Evolutionary conservation across 2,888 invertebrate genomes (phyloP), one percentile per base, ranked within the genome.

Genomic region (Aspidapion aeneum): DNA sequence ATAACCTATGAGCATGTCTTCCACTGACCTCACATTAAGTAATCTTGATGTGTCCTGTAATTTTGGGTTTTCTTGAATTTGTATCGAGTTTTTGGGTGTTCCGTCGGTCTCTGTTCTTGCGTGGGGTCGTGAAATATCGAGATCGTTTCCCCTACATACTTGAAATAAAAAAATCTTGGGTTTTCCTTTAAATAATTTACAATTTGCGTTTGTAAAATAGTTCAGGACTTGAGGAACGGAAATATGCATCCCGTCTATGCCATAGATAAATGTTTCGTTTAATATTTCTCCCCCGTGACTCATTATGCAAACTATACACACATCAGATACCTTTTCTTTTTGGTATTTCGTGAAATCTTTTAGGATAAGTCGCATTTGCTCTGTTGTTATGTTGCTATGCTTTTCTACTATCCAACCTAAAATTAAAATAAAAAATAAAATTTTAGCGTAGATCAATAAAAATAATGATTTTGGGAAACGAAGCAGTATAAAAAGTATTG

Each of bases 141-240:
- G 72, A 12, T 68, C 64, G 18, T 68, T 62, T 12, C 82, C 82
- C 54, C 82, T 74, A 78, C 90, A 90, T 62, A 85, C 84, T 74
- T 90, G 90, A 74, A 89, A 89, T 64, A 90, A 82, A 71, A 90
- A 85, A 60, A 90, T 84, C 80, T 90, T 90, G 17, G 90, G 90
- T 72, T 87, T 85, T 55, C 83, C 80, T 21, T 78, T 73, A 65
- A 89, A 82, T 60, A 78, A 75, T 1, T 81, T 80, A 74, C 88
- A 86, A 64, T 80, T 80, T 49, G 76, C 72, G 74, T 87, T 86
- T 71, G 82, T 84, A 77, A 90, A 90, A 12, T 66, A 61, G 51
- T 82, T 79, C 62, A 87, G 79, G 71, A 90, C 83, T 59, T 82
- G 77, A 20, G 78, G 76, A 18, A 84, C 82, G 63, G 82, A 77